Base-by-base conservation (phyloP, 1,140 invertebrate species). In the Drosophila pseudoananassae region DNA sequence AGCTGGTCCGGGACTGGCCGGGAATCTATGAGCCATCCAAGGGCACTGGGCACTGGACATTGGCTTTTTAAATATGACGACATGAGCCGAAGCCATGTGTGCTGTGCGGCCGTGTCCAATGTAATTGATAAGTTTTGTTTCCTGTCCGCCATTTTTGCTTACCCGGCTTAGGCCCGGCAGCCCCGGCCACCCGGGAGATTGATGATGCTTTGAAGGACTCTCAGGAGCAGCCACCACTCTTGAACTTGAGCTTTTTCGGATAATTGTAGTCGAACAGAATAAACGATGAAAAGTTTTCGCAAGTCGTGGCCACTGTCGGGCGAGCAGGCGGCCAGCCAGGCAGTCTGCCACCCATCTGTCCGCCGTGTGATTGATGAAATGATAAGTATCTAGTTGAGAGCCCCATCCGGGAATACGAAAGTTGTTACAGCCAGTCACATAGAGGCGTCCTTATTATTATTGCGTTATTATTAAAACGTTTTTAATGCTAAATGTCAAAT, bases 401-500 rank as follows among this genome's bases (percentile, higher is more conserved):
- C 58, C 46, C 27, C 9, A 3, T 20, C 29, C 40, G 20, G 54
- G 40, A 36, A 33, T 20, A 49, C 69, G 47, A 75, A 73, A 76
- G 71, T 79, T 63, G 80, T 58, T 43, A 71, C 81, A 68, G 73
- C 20, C 72, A 47, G 25, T 33, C 45, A 60, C 63, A 69, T 69
- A 69, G 66, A 69, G 66, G 63, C 66, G 31, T 69, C 63, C 66
- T 69, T 85, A 88, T 88, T 88, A 88, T 88, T 88, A 88, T 88
- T 77, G 72, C 83, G 83, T 88, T 88, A 88, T 88, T 88, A 88
- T 88, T 88, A 88, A 88, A 88, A 75, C 83, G 83, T 88, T 88
- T 89, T 89, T 88, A 88, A 88, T 88, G 83, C 83, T 88, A 88
- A 88, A 88, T 88, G 83, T 88, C 83, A 88, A 88, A 88, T 89